These are phyloP conservation scores for Acanthurus leucopareius DNA, from an alignment of 2,797 vertebrate species.

Conservation along the genomic window DNA sequence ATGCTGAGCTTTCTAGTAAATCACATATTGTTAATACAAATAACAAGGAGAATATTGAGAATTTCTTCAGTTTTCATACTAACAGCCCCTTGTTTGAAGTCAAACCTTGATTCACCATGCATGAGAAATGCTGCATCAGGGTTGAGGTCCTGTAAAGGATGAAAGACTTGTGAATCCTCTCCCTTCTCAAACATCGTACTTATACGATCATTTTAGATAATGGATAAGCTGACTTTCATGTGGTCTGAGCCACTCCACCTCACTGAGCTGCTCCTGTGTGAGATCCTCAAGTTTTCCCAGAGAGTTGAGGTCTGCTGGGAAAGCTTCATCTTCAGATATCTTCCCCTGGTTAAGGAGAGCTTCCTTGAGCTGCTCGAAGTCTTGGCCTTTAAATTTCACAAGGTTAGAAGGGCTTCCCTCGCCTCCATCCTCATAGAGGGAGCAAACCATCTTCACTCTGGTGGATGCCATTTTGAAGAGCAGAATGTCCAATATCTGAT, in stretches of 20 bases:
- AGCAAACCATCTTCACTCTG: conserved; percentile 1
- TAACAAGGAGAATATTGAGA: too few species aligned
- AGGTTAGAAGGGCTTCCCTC: conserved; percentile 31
- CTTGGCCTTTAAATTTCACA: conserved; percentile 12
- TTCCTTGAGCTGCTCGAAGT: conserved; percentile 15
- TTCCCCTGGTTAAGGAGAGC: not conserved
- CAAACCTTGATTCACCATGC: not conserved
- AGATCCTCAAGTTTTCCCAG: too few species aligned
- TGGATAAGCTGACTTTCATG: too few species aligned
- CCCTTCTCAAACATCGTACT: not conserved
- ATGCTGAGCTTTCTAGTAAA: too few species aligned
- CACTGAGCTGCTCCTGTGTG: not conserved
- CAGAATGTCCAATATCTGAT: too few species aligned
- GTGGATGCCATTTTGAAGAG: not conserved
- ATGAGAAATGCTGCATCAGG: not conserved
- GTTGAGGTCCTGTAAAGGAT: conserved; percentile 1
- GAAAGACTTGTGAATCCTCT: not conserved
- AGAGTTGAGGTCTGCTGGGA: not conserved
- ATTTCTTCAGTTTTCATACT: not conserved
- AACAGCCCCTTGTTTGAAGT: conserved; percentile 8
- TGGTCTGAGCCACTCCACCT: conserved; percentile 11
- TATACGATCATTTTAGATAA: too few species aligned
- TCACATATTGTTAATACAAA: too few species aligned
- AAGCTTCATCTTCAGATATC: not conserved
- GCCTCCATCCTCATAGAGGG: not conserved